Percentiles rank a stretch among this genome's conserved stretches.
Evolutionary conservation across 2,888 invertebrate species (phyloP).

Genomic region (Stegana nigrithorax): DNA sequence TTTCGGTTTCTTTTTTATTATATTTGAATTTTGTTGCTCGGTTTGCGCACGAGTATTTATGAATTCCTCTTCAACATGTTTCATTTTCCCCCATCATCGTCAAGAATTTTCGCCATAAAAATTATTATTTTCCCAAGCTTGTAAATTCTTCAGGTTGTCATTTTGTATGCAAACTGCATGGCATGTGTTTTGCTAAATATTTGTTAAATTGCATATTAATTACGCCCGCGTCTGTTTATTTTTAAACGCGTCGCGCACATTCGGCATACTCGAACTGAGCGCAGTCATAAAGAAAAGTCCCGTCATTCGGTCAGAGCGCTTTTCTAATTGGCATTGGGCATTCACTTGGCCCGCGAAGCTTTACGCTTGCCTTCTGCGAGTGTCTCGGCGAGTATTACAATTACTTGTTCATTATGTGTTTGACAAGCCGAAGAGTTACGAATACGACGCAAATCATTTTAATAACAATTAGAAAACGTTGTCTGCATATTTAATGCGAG

Average conservation of each 20-base stretch:
- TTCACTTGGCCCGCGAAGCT: background rate
- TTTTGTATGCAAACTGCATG: conserved; percentile 49
- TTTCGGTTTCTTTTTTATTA: conserved; percentile 1
- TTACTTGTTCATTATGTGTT: too few species aligned
- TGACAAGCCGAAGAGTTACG: background rate
- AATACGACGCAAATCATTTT: conserved; percentile 29
- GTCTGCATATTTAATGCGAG: conserved; percentile 52
- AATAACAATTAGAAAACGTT: conserved; percentile 56
- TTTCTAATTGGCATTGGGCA: conserved; percentile 3
- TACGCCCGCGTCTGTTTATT: conserved; percentile 41
- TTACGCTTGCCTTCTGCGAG: background rate
- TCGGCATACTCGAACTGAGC: background rate
- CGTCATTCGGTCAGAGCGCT: background rate
- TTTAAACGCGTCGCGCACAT: background rate
- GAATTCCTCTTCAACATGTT: background rate
- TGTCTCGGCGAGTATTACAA: too few species aligned
- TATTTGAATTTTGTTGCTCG: background rate
- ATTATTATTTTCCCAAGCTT: conserved; percentile 63
- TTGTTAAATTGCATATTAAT: conserved; percentile 66
- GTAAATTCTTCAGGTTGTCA: conserved; percentile 47
- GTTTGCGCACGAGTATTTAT: background rate
- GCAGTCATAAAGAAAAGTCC: background rate
- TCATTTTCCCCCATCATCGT: conserved; percentile 22
- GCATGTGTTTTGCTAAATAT: conserved; percentile 62
- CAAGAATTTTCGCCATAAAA: conserved; percentile 53